A percentile compares a stretch with the other conserved stretches of the same genome.
phyloP scores from a whole-genome alignment of 2,113 vertebrate genomes.

The Oryzias celebensis region DNA sequence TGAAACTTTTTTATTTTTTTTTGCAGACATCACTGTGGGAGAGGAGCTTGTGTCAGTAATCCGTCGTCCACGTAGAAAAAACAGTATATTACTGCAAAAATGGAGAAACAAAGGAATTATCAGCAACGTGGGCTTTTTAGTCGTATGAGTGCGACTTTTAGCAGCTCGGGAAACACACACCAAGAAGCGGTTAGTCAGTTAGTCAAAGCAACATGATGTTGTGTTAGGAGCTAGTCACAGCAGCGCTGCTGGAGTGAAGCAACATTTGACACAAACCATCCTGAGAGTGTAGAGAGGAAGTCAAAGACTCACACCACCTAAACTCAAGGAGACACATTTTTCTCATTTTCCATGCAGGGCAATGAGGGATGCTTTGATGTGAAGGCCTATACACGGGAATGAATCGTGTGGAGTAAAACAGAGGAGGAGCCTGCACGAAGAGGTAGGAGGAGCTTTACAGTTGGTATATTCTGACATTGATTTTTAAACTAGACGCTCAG shows the following conservation, averaged over 20 bases:
- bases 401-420: conserved; percentile 32
- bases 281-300: conserved; percentile 70
- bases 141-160: conserved; percentile 30
- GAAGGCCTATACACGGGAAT: conserved; percentile 70
- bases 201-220: conserved; percentile 46
- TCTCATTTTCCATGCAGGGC: conserved; percentile 68
- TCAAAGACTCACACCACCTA: conserved; percentile 72
- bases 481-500: conserved; percentile 49
- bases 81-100: conserved; percentile 84
- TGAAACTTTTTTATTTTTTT: conserved; percentile 35
- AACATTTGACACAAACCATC: conserved; percentile 10
- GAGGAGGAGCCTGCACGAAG: conserved; percentile 72
- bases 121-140: conserved; percentile 74
- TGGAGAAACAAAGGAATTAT: conserved; percentile 79
- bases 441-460: conserved; percentile 79
- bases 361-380: conserved; percentile 59
- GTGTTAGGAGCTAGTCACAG: conserved; percentile 35
- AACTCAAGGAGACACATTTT: conserved; percentile 31
- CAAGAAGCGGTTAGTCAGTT: conserved; percentile 41
- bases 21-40: conserved; percentile 75
- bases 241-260: conserved; percentile 1
- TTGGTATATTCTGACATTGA: conserved; percentile 61
- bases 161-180: conserved; percentile 45
- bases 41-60: conserved; percentile 68
- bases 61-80: conserved; percentile 83